Conservation (phyloP, 2,797 vertebrate genomes). For the Octomys mimax region DNA sequence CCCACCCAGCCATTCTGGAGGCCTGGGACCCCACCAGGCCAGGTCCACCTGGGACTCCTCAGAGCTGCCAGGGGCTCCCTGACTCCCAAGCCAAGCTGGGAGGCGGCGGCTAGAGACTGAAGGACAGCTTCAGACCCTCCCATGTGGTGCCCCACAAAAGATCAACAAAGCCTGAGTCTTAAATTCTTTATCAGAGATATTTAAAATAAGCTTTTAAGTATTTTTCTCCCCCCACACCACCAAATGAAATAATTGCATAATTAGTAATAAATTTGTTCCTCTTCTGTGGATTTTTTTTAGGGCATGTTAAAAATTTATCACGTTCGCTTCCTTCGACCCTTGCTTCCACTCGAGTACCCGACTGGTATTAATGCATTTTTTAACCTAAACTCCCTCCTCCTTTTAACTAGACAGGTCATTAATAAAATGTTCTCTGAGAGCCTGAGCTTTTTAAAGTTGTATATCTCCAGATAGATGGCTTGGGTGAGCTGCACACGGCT, state of each 20-base stretch:
- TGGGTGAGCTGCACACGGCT: constrained; percentile 55
- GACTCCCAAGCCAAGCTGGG: accelerated
- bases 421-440: constrained; percentile 86
- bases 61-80: not conserved
- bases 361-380: constrained; percentile 85
- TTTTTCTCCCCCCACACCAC: constrained; percentile 34
- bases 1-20: not conserved
- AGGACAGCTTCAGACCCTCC: not conserved
- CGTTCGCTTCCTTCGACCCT: constrained; percentile 68
- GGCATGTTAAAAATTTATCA: constrained; percentile 84
- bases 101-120: accelerated
- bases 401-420: constrained; percentile 88
- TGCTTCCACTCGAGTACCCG: constrained; percentile 59
- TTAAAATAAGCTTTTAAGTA: constrained; percentile 72
- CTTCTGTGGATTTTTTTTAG: constrained; percentile 59
- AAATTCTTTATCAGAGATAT: constrained; percentile 75
- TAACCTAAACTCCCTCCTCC: constrained; percentile 84
- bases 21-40: too few species aligned
- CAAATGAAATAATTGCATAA: constrained; percentile 85
- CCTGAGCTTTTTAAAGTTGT: constrained; percentile 83
- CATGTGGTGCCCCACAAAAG: not conserved
- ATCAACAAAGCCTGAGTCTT: not conserved
- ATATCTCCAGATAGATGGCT: constrained; percentile 85
- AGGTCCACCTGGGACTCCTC: not conserved
- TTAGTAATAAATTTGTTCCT: constrained; percentile 84